These are phyloP conservation scores for Caenorhabditis macrosperma DNA, from an alignment of 2,888 invertebrate genomes.

Conservation along the genomic window DNA sequence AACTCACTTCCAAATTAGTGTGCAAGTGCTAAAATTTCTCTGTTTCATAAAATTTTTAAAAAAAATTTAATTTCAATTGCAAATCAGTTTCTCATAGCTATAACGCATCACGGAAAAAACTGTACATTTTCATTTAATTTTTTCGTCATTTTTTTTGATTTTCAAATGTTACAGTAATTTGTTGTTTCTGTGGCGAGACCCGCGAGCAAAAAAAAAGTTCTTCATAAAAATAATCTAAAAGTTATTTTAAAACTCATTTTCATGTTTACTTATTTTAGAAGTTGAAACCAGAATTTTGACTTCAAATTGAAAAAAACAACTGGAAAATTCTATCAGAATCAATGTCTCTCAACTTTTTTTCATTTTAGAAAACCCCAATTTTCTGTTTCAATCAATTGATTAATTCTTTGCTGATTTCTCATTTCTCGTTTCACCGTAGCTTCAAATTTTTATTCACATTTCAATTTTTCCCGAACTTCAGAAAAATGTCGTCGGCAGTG, in stretches of 20 bases:
- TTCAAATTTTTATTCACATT: background rate
- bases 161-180: background rate
- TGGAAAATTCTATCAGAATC: too few species aligned
- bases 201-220: too few species aligned
- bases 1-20: background rate
- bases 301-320: too few species aligned
- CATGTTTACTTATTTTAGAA: too few species aligned
- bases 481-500: slow-evolving; percentile 59
- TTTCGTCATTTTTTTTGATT: background rate
- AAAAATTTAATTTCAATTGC: too few species aligned
- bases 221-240: too few species aligned
- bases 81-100: too few species aligned
- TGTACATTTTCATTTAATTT: background rate
- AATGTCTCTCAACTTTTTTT: too few species aligned
- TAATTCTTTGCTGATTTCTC: background rate
- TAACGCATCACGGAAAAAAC: too few species aligned
- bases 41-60: too few species aligned
- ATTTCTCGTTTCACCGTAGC: background rate
- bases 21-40: background rate
- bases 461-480: background rate
- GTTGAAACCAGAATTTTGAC: too few species aligned
- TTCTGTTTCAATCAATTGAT: background rate
- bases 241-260: background rate
- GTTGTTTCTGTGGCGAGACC: background rate
- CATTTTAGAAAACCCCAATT: too few species aligned